These are phyloP conservation scores for Zaprionus vittiger DNA, from an alignment of 1,140 invertebrate genomes.

Conservation along the genomic window DNA sequence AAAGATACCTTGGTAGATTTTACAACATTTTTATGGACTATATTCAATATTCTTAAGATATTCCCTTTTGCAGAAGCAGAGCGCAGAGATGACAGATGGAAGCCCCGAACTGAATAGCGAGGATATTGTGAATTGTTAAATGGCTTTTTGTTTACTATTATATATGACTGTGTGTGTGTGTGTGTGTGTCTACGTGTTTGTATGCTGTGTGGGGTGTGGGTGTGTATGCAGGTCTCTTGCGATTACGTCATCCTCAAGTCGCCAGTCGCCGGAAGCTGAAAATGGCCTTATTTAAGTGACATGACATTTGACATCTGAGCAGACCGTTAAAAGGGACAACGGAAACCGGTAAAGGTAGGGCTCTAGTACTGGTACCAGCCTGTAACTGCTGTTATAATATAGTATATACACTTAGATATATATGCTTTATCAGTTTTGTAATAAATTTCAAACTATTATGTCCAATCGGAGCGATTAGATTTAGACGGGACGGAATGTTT, in stretches of 20 bases:
- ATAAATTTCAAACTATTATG: slow-evolving; percentile 4
- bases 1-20: slow-evolving; percentile 31
- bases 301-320: slow-evolving; percentile 29
- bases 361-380: background rate
- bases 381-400: background rate
- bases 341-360: background rate
- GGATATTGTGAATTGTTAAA: slow-evolving; percentile 15
- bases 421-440: background rate
- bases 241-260: slow-evolving; percentile 27
- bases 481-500: background rate
- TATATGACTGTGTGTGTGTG: slow-evolving; percentile 3
- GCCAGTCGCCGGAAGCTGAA: slow-evolving; percentile 36
- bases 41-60: background rate
- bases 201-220: background rate
- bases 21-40: background rate
- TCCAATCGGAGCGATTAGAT: background rate
- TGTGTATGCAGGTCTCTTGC: background rate
- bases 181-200: background rate
- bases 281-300: slow-evolving; percentile 30
- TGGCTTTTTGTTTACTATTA: slow-evolving; percentile 1
- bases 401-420: background rate
- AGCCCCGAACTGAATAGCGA: background rate
- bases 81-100: background rate
- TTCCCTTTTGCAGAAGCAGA: background rate
- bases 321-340: slow-evolving; percentile 2